These are phyloP conservation scores for Onychorhynchus coronatus DNA, from an alignment of 2,113 vertebrate species.

Conservation along the genomic window DNA sequence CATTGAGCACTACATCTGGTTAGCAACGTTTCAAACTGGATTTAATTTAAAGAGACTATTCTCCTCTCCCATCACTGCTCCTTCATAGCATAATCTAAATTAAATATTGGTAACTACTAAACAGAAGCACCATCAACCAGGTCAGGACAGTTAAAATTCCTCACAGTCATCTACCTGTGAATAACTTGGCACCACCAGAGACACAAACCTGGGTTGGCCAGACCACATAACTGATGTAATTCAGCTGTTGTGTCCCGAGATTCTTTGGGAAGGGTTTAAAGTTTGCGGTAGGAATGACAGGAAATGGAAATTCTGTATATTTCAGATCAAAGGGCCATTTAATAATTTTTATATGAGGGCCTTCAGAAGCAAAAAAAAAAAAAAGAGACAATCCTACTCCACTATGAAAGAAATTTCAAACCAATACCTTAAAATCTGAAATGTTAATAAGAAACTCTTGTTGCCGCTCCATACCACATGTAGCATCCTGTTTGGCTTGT, in stretches of 20 bases:
- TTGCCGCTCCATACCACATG: background rate
- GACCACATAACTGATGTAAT: background rate
- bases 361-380: background rate
- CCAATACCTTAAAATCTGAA: background rate
- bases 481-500: background rate
- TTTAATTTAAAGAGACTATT: background rate
- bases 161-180: background rate
- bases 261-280: background rate
- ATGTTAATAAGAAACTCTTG: background rate
- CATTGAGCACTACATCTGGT: background rate
- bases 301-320: background rate
- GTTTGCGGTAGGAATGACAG: background rate
- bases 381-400: background rate
- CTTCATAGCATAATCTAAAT: background rate
- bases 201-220: background rate
- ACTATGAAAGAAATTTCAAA: background rate
- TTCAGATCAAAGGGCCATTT: background rate
- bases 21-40: background rate
- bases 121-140: background rate
- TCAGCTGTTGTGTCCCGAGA: background rate
- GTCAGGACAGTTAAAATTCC: background rate
- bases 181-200: background rate
- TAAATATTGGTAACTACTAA: background rate
- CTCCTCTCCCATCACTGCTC: background rate
- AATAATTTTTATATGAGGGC: background rate